Base-by-base conservation (phyloP, 2,113 vertebrate genomes). In the Tyrannus savana region DNA sequence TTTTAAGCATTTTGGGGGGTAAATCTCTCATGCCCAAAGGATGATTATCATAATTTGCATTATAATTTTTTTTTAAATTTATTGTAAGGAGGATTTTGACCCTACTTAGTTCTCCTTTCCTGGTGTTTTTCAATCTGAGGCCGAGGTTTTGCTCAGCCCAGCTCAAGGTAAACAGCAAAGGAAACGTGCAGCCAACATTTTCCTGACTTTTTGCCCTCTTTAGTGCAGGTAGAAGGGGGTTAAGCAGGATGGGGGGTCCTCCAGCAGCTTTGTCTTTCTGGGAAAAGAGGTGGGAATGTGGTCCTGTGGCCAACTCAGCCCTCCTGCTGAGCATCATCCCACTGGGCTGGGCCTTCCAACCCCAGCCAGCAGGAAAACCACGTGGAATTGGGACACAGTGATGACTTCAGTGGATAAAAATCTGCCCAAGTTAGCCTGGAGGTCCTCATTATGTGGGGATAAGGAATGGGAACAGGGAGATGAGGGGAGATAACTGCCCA, bases 381-480 rank as follows among this genome's bases (percentile, higher is more conserved):
- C 7, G 41, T 62, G 72, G 52, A 88, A 90, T 83, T 59, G 62
- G 94, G 94, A 85, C 56, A n/a, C 21, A 44, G 91, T 49, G 87
- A 67, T 86, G 90, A 96, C 44, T 97, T 92, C 39, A 83, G 75
- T 46, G 92, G 77, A 37, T 63, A 76, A 92, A 95, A 94, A 95
- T 80, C 74, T 39, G 7, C 85, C 82, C 63, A 60, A 77, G 46
- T 35, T 49, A 49, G 67, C 90, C 87, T 22, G 52, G 37, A 83
- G 94, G 82, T 86, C 93, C 92, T 96, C 56, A 6, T 93, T 95
- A 77, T 84, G 63, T 4, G 50, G 63, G 86, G 42, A 55, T 42
- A 74, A 88, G 87, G 49, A 49, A 30, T 68, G 62, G 95, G 74
- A 89, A 89, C 96, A 87, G 90, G 82, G 87, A 97, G 95, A 80